Conservation (phyloP, 1,140 invertebrate species). For the Zaprionus tsacasi region DNA sequence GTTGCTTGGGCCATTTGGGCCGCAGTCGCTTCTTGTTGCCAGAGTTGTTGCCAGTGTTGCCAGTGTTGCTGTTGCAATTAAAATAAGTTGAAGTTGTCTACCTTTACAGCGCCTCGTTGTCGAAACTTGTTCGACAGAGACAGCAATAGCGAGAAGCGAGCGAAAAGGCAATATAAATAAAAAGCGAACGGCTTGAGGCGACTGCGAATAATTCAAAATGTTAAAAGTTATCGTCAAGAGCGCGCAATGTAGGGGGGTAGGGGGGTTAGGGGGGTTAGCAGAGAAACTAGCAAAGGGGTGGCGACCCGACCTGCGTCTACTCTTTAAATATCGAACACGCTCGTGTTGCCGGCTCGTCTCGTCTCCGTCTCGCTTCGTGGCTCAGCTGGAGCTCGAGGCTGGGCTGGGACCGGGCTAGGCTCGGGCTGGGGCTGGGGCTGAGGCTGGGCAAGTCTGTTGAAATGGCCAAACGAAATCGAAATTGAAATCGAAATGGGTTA, state of each 20-base stretch:
- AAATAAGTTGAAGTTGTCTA: slow-evolving; percentile 82
- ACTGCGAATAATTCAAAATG: slow-evolving; percentile 81
- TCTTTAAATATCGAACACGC: slow-evolving; percentile 44
- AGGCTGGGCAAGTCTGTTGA: slow-evolving; percentile 30
- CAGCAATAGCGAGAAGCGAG: slow-evolving; percentile 23
- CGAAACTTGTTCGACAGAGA: slow-evolving; percentile 67
- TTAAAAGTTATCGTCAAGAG: slow-evolving; percentile 83
- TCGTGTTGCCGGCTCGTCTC: slow-evolving; percentile 23
- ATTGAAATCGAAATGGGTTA: slow-evolving; percentile 73
- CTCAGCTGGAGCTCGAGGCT: slow-evolving; percentile 6
- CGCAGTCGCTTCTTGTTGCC: neutral
- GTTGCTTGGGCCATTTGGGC: slow-evolving; percentile 37
- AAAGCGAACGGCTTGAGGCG: slow-evolving; percentile 62
- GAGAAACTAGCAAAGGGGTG: neutral
- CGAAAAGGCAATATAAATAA: slow-evolving; percentile 19
- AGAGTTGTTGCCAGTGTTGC: slow-evolving; percentile 1
- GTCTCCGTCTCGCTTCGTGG: slow-evolving; percentile 9
- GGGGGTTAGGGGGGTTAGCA: neutral
- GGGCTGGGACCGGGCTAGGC: neutral
- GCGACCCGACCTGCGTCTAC: slow-evolving; percentile 16
- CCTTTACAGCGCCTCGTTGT: slow-evolving; percentile 70
- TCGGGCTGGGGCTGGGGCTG: neutral
- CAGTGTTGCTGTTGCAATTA: slow-evolving; percentile 69
- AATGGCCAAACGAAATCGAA: slow-evolving; percentile 42
- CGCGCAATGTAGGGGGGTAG: slow-evolving; percentile 38